Evolutionary conservation across 2,113 vertebrate genomes (phyloP).

Genomic region (Halcyon malimbica): DNA sequence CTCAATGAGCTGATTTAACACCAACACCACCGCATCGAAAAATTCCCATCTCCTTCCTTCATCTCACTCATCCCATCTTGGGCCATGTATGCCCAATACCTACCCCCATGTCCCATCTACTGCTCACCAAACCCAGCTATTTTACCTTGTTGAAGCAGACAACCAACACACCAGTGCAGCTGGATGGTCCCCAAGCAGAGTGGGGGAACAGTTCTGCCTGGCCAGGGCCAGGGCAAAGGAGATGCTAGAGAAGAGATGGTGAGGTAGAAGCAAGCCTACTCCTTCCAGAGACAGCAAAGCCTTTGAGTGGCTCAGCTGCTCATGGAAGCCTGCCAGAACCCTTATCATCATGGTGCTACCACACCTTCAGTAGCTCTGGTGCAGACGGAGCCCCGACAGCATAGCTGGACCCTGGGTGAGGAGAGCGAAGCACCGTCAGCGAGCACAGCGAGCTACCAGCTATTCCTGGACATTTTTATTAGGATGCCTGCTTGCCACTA

Average conservation of each 20-base stretch:
- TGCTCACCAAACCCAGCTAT: not conserved
- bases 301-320: not conserved
- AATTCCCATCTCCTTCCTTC: not conserved
- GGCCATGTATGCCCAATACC: not conserved
- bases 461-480: not conserved
- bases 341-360: not conserved
- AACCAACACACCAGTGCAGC: accelerated
- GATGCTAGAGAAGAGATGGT: not conserved
- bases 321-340: conserved; percentile 1
- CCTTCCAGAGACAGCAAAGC: not conserved
- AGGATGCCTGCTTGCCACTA: not conserved
- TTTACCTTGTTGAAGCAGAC: not conserved
- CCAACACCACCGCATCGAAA: not conserved
- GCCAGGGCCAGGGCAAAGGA: not conserved
- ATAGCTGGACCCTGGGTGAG: not conserved
- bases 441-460: not conserved
- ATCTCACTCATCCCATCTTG: not conserved
- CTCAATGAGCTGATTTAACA: not conserved
- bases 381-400: not conserved
- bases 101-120: accelerated
- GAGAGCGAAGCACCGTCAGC: not conserved
- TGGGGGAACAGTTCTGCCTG: not conserved
- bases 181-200: not conserved
- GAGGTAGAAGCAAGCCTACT: not conserved
- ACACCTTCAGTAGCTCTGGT: not conserved